A percentile compares a stretch with the other conserved stretches of the same genome.
These are phyloP conservation scores for Falco berigora DNA, from an alignment of 2,797 vertebrate genomes.

Conservation along the genomic window DNA sequence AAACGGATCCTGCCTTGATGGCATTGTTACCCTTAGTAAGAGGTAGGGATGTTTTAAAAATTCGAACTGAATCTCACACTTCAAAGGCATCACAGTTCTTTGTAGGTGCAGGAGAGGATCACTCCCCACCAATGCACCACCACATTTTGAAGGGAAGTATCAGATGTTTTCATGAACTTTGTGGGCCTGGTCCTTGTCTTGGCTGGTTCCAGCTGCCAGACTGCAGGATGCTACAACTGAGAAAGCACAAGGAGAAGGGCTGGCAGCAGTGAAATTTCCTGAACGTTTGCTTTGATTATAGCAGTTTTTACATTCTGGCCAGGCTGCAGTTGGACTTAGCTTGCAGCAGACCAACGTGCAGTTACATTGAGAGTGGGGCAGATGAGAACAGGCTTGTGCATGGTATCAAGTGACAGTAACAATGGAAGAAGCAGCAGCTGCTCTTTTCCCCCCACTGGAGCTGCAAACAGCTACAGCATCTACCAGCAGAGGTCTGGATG, in stretches of 20 bases:
- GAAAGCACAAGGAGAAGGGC: background rate
- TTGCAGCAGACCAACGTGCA: background rate
- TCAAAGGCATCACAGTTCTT: background rate
- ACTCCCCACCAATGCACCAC: accelerated
- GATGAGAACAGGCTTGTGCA: background rate
- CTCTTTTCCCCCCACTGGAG: background rate
- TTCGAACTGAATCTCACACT: background rate
- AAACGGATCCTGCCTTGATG: background rate
- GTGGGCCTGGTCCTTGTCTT: background rate
- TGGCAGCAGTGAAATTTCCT: background rate
- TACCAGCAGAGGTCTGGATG: background rate
- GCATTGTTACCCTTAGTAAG: background rate
- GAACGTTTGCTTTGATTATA: background rate
- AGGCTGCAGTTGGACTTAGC: background rate
- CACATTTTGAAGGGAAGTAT: accelerated
- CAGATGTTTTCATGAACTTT: background rate
- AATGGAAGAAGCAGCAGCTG: background rate
- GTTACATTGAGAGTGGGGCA: accelerated
- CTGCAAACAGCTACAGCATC: background rate
- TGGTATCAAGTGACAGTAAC: background rate
- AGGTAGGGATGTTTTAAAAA: background rate
- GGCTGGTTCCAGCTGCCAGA: background rate
- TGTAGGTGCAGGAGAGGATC: background rate
- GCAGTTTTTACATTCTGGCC: background rate
- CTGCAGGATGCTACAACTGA: background rate